Evolutionary conservation across 2,888 invertebrate species (phyloP).

Genomic region (Phaedon cochleariae): DNA sequence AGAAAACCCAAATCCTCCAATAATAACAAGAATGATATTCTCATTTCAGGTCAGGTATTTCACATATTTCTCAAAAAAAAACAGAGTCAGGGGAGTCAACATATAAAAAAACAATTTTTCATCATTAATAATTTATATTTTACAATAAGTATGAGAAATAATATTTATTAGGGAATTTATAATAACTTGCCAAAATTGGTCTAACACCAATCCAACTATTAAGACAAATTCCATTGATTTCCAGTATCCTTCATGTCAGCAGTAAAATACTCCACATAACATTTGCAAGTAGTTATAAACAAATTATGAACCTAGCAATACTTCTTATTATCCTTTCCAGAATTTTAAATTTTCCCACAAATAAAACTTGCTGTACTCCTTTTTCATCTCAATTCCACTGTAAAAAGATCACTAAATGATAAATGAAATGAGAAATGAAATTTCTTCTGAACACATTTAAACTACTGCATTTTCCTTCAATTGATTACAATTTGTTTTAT

Average conservation of each 20-base stretch:
- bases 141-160: constrained; percentile 16
- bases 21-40: no score
- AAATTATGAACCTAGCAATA: neutral
- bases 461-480: constrained; percentile 48
- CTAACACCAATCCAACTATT: neutral
- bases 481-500: constrained; percentile 41
- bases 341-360: neutral
- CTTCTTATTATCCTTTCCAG: no score
- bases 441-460: constrained; percentile 46
- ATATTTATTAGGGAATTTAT: neutral
- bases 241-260: neutral
- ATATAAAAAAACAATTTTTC: neutral
- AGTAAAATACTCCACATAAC: neutral
- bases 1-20: no score
- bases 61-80: neutral
- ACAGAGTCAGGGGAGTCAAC: no score
- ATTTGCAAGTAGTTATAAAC: neutral
- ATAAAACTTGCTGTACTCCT: constrained; percentile 13
- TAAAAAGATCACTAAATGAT: constrained; percentile 34
- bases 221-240: neutral
- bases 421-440: constrained; percentile 27
- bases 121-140: constrained; percentile 33
- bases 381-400: constrained; percentile 21
- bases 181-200: neutral
- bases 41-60: no score